Evolutionary conservation across 2,113 vertebrate species (phyloP), one percentile per base, ranked within the genome.

Genomic region (Hiodon tergisus): DNA sequence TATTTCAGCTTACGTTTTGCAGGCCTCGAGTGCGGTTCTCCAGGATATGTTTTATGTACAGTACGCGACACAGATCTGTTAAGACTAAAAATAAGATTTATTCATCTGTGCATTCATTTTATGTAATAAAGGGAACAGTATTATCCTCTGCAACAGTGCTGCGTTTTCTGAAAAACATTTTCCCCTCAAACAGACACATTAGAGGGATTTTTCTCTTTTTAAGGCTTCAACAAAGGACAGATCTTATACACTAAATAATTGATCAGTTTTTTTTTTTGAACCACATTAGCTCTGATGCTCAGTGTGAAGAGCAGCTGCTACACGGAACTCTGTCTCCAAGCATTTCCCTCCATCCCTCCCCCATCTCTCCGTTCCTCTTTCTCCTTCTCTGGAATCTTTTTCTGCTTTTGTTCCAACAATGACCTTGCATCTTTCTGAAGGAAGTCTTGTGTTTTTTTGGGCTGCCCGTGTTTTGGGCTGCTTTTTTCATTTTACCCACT

Each of bases 331-430:
- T 46, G 16, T 65, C 71, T 53, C 50, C 10, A 46, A 54, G 16
- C 31, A 68, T 55, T 55, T 46, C 61, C 48, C 54, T 51, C 62
- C 51, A 51, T 46, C 61, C 48, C 54, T 51, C 62, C 51, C 17
- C 50, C 53, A n/a, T 51, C 71, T 71, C 48, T 62, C 73, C 46
- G 2, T 81, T 80, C 71, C 81, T 81, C 78, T 81, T 81, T 71
- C 60, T 76, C 84, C 78, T 78, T 83, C 79, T 83, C 72, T 53
- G 76, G 79, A 82, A 78, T 69, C 66, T 67, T 31, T 67, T 47
- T 71, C 4, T 58, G 67, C 73, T 78, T 77, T 67, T 74, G 72
- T 83, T 81, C 50, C 75, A 88, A 86, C 86, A 88, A 87, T 87
- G 77, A 75, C 80, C 78, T 73, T 66, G 54, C 57, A 75, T 76